Evolutionary conservation across 2,888 invertebrate genomes (phyloP).

Genomic region (Hymenopus coronatus): DNA sequence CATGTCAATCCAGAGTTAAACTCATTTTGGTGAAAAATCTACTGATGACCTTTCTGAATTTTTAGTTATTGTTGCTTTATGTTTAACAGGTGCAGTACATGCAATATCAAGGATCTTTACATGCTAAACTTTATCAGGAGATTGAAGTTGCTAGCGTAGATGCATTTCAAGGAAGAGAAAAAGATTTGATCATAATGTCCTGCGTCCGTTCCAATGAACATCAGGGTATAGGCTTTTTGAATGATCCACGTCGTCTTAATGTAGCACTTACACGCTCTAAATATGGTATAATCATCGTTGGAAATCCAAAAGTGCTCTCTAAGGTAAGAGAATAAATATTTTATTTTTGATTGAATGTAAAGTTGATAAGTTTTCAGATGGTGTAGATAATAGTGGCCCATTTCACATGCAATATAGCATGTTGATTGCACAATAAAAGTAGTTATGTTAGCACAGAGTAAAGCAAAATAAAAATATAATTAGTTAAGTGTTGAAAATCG

Average conservation of each 20-base stretch:
- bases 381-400: not conserved
- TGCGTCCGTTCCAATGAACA: slow-evolving; percentile 98
- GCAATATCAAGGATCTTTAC: slow-evolving; percentile 97
- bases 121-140: slow-evolving; percentile 95
- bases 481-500: no score
- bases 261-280: slow-evolving; percentile 97
- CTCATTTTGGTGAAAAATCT: no score
- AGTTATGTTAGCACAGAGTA: no score
- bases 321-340: slow-evolving; percentile 54
- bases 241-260: slow-evolving; percentile 95
- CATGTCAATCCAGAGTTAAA: no score
- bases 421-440: not conserved
- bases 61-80: not conserved
- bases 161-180: slow-evolving; percentile 98
- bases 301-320: slow-evolving; percentile 97
- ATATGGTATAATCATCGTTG: slow-evolving; percentile 96
- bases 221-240: slow-evolving; percentile 97
- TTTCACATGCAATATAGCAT: not conserved
- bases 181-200: slow-evolving; percentile 98
- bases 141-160: slow-evolving; percentile 99
- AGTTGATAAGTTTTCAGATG: not conserved
- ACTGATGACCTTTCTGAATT: no score
- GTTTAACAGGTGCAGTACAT: slow-evolving; percentile 74
- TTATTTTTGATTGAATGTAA: no score
- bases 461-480: no score